Evolutionary conservation across 2,888 invertebrate species (phyloP).

Genomic region (Lamellibrachia satsuma): DNA sequence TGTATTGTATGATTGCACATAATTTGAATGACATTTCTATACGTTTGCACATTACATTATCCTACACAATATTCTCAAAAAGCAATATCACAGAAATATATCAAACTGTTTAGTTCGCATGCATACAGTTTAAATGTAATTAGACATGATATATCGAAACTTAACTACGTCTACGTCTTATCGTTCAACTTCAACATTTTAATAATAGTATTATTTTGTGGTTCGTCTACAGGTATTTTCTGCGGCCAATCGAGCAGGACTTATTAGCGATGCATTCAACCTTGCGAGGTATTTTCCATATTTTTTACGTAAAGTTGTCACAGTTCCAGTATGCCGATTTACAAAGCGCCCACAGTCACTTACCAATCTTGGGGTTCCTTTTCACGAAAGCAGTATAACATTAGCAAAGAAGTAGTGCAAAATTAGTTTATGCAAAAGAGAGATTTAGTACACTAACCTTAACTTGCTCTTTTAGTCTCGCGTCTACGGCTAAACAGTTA

Average conservation of each 20-base stretch:
- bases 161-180: background rate
- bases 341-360: no score
- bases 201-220: background rate
- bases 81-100: background rate
- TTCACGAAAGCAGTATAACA: no score
- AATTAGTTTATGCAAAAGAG: no score
- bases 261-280: conserved; percentile 62
- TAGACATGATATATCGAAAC: background rate
- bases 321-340: no score
- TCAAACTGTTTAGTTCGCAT: conserved; percentile 18
- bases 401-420: no score
- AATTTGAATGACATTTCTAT: background rate
- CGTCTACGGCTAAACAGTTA: no score
- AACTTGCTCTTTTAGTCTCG: no score
- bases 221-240: conserved; percentile 52
- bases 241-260: conserved; percentile 59
- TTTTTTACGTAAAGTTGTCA: background rate
- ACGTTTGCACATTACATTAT: background rate
- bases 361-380: no score
- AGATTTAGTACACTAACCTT: no score
- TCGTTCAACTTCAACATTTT: background rate
- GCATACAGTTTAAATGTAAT: background rate
- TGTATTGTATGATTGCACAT: background rate
- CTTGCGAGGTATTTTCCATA: conserved; percentile 55
- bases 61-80: background rate